Conservation (phyloP, 2,888 invertebrate genomes). For the Conops quadrifasciatus region DNA sequence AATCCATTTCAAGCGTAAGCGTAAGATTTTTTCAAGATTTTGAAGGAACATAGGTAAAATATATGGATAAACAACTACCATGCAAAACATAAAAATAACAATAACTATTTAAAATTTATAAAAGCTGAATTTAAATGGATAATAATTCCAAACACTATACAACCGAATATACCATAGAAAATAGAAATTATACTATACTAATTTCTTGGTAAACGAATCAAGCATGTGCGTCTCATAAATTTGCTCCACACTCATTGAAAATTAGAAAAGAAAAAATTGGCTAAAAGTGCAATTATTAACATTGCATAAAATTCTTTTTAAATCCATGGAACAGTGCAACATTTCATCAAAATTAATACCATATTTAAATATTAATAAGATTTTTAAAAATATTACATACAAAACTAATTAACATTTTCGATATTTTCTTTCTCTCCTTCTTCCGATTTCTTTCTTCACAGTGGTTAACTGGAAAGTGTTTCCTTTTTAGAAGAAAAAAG, state of each 20-base stretch:
- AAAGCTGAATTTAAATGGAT: slow-evolving; percentile 39
- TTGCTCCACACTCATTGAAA: slow-evolving; percentile 4
- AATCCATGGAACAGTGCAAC: not conserved
- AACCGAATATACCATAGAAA: slow-evolving; percentile 34
- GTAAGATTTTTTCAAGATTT: too few species aligned
- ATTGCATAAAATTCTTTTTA: slow-evolving; percentile 13
- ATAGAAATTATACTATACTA: slow-evolving; percentile 29
- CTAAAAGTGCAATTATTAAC: slow-evolving; percentile 19
- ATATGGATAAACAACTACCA: not conserved
- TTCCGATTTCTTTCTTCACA: slow-evolving; percentile 40
- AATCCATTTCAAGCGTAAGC: too few species aligned
- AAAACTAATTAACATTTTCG: slow-evolving; percentile 38
- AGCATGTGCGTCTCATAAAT: slow-evolving; percentile 18
- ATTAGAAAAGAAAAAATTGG: not conserved
- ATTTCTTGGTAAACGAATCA: slow-evolving; percentile 6
- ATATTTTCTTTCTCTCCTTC: slow-evolving; percentile 36
- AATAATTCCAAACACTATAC: slow-evolving; percentile 31
- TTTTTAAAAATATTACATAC: slow-evolving; percentile 22
- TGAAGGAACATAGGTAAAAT: too few species aligned
- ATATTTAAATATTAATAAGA: slow-evolving; percentile 5
- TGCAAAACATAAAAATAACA: not conserved
- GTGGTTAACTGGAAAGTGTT: slow-evolving; percentile 64
- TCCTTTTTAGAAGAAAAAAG: slow-evolving; percentile 50
- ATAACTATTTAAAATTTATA: not conserved
- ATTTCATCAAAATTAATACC: slow-evolving; percentile 16